Percentiles rank a stretch among this genome's conserved stretches.
Evolutionary conservation across 2,888 invertebrate species (phyloP).

Genomic region (Ichneumoninae sp.): DNA sequence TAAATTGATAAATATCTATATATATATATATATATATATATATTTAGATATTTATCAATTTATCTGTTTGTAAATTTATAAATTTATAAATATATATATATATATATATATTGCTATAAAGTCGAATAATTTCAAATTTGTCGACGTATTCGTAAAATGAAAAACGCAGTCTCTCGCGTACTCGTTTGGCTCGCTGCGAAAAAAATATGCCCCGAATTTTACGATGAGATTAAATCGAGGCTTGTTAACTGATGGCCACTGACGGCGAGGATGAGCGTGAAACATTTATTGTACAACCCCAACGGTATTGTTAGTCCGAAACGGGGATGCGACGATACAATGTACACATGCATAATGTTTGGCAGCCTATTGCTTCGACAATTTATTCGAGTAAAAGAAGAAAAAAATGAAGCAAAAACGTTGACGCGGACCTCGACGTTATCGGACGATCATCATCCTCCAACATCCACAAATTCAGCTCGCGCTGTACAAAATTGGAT

Average conservation of each 20-base stretch:
- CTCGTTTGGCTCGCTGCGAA: not conserved
- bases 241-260: slow-evolving; percentile 1
- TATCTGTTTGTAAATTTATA: not conserved
- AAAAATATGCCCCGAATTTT: not conserved
- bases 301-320: not conserved
- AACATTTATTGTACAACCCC: not conserved
- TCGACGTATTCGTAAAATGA: not conserved
- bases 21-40: too few species aligned
- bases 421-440: not conserved
- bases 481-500: not conserved
- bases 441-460: not conserved
- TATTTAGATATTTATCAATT: not conserved
- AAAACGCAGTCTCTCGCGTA: not conserved
- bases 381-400: not conserved
- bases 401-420: not conserved
- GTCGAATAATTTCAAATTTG: not conserved
- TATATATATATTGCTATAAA: too few species aligned
- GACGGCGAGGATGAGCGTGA: not conserved
- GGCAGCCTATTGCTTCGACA: not conserved
- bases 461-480: not conserved
- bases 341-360: not conserved
- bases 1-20: not conserved
- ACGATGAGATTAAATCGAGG: not conserved
- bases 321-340: not conserved
- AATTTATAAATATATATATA: not conserved